Conservation (phyloP, 2,888 invertebrate genomes). For the Cryptocheilus praepositus region DNA sequence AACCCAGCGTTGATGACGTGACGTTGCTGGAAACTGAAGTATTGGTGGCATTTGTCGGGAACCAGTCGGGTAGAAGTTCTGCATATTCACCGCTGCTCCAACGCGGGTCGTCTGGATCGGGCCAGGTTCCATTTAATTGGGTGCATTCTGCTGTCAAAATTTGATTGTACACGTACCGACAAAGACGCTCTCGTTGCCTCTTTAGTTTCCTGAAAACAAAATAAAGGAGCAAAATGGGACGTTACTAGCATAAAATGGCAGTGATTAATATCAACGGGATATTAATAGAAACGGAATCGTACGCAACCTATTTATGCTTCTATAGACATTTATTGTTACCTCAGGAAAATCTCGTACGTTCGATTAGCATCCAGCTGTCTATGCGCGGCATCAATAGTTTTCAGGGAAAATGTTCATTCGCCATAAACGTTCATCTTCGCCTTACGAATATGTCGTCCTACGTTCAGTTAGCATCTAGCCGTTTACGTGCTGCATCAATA, state of each 20-base stretch:
- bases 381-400: not conserved
- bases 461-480: no score
- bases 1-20: slow-evolving; percentile 53
- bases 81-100: slow-evolving; percentile 74
- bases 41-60: slow-evolving; percentile 68
- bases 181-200: slow-evolving; percentile 84
- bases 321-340: no score
- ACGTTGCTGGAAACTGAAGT: slow-evolving; percentile 53
- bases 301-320: no score
- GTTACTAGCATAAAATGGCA: no score
- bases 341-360: no score
- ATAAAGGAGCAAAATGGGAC: not conserved
- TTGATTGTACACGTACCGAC: slow-evolving; percentile 81
- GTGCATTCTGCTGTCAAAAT: slow-evolving; percentile 80
- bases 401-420: no score
- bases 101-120: slow-evolving; percentile 69
- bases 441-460: no score
- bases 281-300: no score
- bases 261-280: no score
- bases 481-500: not conserved
- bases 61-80: slow-evolving; percentile 70
- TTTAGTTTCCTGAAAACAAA: slow-evolving; percentile 81
- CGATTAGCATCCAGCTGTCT: not conserved
- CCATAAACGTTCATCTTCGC: no score
- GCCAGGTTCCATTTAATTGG: slow-evolving; percentile 76